Percentiles rank a stretch among this genome's conserved stretches.
Conservation (phyloP, 2,113 vertebrate genomes). For the Nanorana parkeri region DNA sequence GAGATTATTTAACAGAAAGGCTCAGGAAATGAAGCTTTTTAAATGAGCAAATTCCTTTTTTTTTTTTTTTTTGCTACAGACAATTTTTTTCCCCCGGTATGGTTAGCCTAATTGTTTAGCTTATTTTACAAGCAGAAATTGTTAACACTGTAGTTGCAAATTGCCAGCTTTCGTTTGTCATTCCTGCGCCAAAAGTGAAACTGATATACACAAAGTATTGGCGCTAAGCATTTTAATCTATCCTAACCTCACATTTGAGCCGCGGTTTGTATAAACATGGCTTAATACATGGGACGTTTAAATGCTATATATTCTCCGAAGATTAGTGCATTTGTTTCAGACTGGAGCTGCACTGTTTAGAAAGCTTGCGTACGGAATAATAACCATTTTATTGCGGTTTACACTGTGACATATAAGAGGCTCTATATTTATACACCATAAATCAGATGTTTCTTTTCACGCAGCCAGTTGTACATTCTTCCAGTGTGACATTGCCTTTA, state of each 20-base stretch:
- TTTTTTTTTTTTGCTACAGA: not conserved
- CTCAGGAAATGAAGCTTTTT: conserved; percentile 6
- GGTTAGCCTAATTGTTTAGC: conserved; percentile 71
- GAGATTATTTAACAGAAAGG: not conserved
- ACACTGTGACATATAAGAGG: conserved; percentile 9
- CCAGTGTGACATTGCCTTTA: conserved; percentile 22
- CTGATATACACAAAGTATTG: conserved; percentile 74
- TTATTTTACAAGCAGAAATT: conserved; percentile 74
- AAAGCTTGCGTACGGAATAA: conserved; percentile 26
- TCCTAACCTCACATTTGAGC: conserved; percentile 65
- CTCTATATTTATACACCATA: not conserved
- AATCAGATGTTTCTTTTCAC: conserved; percentile 46
- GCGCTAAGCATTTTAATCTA: conserved; percentile 65
- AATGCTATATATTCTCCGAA: conserved; percentile 36
- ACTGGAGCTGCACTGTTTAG: conserved; percentile 12
- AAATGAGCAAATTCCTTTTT: not conserved
- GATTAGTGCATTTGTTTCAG: conserved; percentile 25
- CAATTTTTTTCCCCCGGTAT: conserved; percentile 66
- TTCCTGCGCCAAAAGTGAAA: conserved; percentile 71
- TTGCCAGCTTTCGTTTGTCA: conserved; percentile 71
- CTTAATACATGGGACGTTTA: conserved; percentile 43
- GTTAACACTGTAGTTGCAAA: conserved; percentile 75
- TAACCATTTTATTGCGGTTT: conserved; percentile 40
- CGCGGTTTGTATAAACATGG: conserved; percentile 57
- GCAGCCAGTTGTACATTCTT: not conserved